Evolutionary conservation across 2,113 vertebrate genomes (phyloP).

Genomic region (Lasiurus cinereus): DNA sequence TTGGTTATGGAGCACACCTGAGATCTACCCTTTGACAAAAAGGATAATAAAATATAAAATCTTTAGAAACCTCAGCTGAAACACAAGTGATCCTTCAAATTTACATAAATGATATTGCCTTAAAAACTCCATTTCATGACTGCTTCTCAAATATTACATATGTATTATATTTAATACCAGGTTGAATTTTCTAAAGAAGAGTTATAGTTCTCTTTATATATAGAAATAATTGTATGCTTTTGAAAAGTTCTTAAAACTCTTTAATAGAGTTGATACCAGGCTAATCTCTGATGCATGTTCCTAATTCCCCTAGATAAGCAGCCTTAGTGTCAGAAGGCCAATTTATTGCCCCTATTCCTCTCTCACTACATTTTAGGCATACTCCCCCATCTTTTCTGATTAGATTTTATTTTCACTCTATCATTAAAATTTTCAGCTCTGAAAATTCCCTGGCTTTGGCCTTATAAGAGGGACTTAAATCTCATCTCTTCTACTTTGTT

Average conservation of each 20-base stretch:
- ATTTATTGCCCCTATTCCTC: rapidly evolving
- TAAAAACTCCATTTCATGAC: not conserved
- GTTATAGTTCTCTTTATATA: not conserved
- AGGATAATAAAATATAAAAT: not conserved
- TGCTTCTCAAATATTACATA: not conserved
- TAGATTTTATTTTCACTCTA: not conserved
- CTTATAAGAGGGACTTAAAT: not conserved
- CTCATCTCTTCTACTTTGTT: constrained; percentile 5
- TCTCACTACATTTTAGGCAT: too few species aligned
- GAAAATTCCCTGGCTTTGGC: not conserved
- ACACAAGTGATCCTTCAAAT: not conserved
- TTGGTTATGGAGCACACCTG: not conserved
- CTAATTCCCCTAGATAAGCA: rapidly evolving
- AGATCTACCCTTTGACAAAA: not conserved
- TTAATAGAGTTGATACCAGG: not conserved
- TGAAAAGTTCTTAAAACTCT: not conserved
- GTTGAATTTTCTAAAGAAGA: not conserved
- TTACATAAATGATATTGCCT: not conserved
- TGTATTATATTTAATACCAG: not conserved
- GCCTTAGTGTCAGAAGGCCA: not conserved
- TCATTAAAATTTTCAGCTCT: not conserved
- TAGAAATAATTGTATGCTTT: not conserved
- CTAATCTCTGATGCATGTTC: not conserved
- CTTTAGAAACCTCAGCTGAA: not conserved
- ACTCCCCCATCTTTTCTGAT: not conserved